These are phyloP conservation scores for Eubucco bourcierii DNA, from an alignment of 2,113 vertebrate species.

Conservation along the genomic window DNA sequence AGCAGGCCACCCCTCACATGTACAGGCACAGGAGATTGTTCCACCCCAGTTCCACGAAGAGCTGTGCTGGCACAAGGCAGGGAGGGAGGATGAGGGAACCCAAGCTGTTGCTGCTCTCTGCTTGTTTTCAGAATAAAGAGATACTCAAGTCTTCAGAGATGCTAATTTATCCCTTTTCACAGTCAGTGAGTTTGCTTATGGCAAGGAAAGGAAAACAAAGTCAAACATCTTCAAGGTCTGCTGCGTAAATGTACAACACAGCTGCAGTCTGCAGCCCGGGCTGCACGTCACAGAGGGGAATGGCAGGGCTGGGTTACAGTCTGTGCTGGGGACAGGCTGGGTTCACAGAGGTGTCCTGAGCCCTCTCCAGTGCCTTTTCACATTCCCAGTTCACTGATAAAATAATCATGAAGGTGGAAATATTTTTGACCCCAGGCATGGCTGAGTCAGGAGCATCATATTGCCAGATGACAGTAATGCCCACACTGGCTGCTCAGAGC, in stretches of 20 bases:
- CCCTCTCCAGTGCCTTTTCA: not conserved
- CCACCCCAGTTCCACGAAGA: not conserved
- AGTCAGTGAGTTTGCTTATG: constrained; percentile 44
- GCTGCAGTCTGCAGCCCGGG: not conserved
- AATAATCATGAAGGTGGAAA: not conserved
- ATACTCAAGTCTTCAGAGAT: not conserved
- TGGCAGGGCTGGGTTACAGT: fast-evolving
- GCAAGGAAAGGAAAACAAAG: constrained; percentile 44
- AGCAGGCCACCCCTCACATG: too few relatives aligned
- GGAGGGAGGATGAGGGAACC: not conserved
- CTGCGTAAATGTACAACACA: not conserved
- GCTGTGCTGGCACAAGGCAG: not conserved
- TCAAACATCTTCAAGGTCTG: constrained; percentile 31
- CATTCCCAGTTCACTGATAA: fast-evolving
- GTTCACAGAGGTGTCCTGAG: not conserved
- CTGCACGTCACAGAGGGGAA: not conserved
- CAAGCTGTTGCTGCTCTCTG: not conserved
- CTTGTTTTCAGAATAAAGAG: constrained; percentile 18
- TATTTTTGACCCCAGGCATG: not conserved
- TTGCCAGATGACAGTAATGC: fast-evolving
- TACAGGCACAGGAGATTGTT: too few relatives aligned
- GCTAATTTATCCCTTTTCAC: constrained; percentile 55
- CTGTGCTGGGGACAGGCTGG: not conserved
- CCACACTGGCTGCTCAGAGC: not conserved
- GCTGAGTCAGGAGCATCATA: not conserved